Evolutionary conservation across 1,140 invertebrate species (phyloP).

Genomic region (Leptinotarsa undecemlineata): DNA sequence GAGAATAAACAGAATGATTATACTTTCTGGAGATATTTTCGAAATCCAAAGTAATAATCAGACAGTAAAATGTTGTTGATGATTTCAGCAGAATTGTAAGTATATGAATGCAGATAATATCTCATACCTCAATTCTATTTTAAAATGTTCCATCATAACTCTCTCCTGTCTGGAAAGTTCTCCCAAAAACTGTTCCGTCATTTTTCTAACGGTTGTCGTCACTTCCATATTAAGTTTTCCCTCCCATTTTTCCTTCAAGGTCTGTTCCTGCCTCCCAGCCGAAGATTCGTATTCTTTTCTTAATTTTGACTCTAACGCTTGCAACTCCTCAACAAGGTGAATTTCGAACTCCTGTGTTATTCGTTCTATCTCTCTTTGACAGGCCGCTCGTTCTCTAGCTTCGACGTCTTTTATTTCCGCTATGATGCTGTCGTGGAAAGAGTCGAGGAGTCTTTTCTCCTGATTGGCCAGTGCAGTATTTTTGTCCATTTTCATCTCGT

Average conservation of each 20-base stretch:
- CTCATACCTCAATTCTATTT: slow-evolving; percentile 52
- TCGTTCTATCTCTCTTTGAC: slow-evolving; percentile 41
- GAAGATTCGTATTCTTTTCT: slow-evolving; percentile 12
- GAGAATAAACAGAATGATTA: too few relatives aligned
- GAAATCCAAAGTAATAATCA: background rate
- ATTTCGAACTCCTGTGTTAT: slow-evolving; percentile 45
- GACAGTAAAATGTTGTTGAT: slow-evolving; percentile 1
- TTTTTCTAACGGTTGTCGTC: slow-evolving; percentile 47
- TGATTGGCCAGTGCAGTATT: slow-evolving; percentile 46
- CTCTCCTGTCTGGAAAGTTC: slow-evolving; percentile 46
- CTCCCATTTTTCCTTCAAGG: slow-evolving; percentile 44
- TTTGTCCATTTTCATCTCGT: slow-evolving; percentile 46
- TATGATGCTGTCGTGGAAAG: slow-evolving; percentile 30
- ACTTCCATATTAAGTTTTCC: slow-evolving; percentile 47
- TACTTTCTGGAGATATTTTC: too few relatives aligned
- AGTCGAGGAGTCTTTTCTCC: slow-evolving; percentile 27
- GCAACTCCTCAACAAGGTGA: slow-evolving; percentile 43
- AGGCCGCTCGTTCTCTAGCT: slow-evolving; percentile 36
- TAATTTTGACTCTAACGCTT: slow-evolving; percentile 10
- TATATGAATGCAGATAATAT: slow-evolving; percentile 19
- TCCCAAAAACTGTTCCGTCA: slow-evolving; percentile 52
- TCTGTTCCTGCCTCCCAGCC: background rate
- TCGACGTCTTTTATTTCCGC: slow-evolving; percentile 36
- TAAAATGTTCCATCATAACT: slow-evolving; percentile 47
- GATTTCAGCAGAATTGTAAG: background rate